Evolutionary conservation across 2,888 invertebrate species (phyloP).

Genomic region (Nebria brevicollis): DNA sequence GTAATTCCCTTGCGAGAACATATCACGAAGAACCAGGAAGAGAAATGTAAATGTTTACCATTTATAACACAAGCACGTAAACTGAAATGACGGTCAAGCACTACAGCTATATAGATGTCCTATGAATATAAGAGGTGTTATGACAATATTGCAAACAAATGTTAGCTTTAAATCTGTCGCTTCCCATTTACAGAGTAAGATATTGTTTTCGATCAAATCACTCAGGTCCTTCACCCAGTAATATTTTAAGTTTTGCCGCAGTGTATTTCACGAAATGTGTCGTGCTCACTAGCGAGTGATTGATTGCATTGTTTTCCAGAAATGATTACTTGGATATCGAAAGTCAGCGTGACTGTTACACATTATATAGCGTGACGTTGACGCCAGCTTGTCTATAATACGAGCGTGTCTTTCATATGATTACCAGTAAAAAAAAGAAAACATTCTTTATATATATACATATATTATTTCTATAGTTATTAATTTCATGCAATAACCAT

Average conservation of each 20-base stretch:
- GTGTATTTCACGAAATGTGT: background rate
- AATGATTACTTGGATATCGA: background rate
- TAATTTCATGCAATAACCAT: too few species aligned
- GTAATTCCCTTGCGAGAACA: conserved; percentile 7
- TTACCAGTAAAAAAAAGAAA: too few species aligned
- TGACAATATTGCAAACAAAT: background rate
- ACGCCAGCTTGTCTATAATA: background rate
- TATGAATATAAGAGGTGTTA: background rate
- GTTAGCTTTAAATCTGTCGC: conserved; percentile 13
- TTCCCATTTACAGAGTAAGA: conserved; percentile 5
- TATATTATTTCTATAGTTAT: too few species aligned
- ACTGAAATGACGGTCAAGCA: conserved; percentile 17
- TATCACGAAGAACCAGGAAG: background rate
- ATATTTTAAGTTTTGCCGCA: conserved; percentile 2
- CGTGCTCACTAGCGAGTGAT: background rate
- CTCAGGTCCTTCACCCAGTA: conserved; percentile 3
- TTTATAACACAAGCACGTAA: conserved; percentile 22
- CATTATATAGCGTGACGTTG: background rate
- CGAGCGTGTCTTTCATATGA: background rate
- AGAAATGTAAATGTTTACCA: conserved; percentile 19
- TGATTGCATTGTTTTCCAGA: background rate
- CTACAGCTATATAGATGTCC: background rate
- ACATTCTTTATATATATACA: too few species aligned
- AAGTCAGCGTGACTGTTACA: background rate
- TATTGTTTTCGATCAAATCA: conserved; percentile 15